phyloP scores from a whole-genome alignment of 2,113 vertebrate genomes.

The Mixornis gularis region DNA sequence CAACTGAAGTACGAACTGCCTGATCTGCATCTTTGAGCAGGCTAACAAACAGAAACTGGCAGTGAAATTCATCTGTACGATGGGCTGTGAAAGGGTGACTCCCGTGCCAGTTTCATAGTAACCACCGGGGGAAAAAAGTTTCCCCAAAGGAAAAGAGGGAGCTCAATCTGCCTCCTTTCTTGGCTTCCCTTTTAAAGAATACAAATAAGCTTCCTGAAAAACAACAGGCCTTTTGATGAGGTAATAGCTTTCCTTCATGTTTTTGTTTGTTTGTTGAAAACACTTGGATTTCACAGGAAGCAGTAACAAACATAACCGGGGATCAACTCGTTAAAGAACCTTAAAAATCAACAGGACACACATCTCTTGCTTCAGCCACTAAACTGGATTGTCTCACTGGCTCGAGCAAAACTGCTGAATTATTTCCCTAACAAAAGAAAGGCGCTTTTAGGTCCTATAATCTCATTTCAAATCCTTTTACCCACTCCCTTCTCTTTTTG shows the following conservation, averaged over 20 bases:
- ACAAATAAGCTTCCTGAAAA: conserved; percentile 14
- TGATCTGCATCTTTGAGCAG: not conserved
- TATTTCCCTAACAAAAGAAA: conserved; percentile 76
- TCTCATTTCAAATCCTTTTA: conserved; percentile 84
- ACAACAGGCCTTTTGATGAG: not conserved
- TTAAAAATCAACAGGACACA: conserved; percentile 45
- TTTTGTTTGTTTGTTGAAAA: conserved; percentile 50
- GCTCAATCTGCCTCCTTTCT: not conserved
- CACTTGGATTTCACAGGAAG: conserved; percentile 31
- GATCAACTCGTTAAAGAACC: conserved; percentile 38
- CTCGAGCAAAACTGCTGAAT: conserved; percentile 67
- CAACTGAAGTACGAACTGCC: not conserved
- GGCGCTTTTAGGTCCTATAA: conserved; percentile 73
- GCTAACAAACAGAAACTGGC: not conserved
- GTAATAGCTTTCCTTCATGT: not conserved
- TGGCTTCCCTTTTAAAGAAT: conserved; percentile 25
- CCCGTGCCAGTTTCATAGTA: not conserved
- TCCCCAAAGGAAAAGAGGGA: not conserved
- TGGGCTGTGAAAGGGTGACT: not conserved
- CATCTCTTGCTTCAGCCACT: conserved; percentile 57
- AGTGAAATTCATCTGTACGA: not conserved
- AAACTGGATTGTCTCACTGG: conserved; percentile 70
- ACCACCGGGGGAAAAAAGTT: not conserved
- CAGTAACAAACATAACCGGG: not conserved
- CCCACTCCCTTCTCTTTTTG: conserved; percentile 70